Percentiles rank a stretch among this genome's conserved stretches.
Evolutionary conservation across 2,797 vertebrate genomes (phyloP).

Genomic region (Knipowitschia caucasica): DNA sequence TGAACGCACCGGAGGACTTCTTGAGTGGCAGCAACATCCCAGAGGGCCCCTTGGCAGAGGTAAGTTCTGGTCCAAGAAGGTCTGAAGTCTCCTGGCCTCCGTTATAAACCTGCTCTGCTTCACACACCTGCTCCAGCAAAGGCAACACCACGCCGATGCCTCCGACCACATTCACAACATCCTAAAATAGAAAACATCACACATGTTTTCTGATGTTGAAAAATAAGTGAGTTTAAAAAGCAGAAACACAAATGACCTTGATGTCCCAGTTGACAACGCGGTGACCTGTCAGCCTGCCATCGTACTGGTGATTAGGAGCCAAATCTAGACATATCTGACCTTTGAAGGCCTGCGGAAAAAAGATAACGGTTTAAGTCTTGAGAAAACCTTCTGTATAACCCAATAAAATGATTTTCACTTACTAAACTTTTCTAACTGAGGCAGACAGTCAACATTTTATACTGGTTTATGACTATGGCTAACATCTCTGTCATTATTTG

Average conservation of each 20-base stretch:
- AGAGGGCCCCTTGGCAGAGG: slow-evolving; percentile 78
- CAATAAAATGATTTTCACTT: too few species aligned
- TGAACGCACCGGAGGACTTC: slow-evolving; percentile 81
- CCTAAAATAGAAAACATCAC: slow-evolving; percentile 64
- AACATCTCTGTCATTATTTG: too few species aligned
- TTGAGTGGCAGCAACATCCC: slow-evolving; percentile 87
- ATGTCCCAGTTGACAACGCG: slow-evolving; percentile 91
- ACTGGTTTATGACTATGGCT: too few species aligned
- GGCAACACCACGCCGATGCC: slow-evolving; percentile 88
- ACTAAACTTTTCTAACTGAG: too few species aligned
- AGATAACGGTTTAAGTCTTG: neutral
- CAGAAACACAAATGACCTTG: slow-evolving; percentile 76
- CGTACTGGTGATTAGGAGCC: slow-evolving; percentile 84
- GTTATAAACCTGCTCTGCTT: slow-evolving; percentile 74
- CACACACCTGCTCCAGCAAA: slow-evolving; percentile 86
- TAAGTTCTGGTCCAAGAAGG: slow-evolving; percentile 88
- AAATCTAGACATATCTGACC: slow-evolving; percentile 94
- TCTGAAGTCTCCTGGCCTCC: slow-evolving; percentile 82
- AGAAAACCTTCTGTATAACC: too few species aligned
- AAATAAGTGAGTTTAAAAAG: neutral
- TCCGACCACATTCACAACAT: slow-evolving; percentile 90
- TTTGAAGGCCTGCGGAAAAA: slow-evolving; percentile 83
- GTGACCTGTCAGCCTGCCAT: slow-evolving; percentile 93
- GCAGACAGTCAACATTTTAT: too few species aligned
- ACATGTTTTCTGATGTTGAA: neutral